A percentile compares a stretch with the other conserved stretches of the same genome.
phyloP scores from a whole-genome alignment of 2,888 invertebrate species.

The Tigriopus californicus region DNA sequence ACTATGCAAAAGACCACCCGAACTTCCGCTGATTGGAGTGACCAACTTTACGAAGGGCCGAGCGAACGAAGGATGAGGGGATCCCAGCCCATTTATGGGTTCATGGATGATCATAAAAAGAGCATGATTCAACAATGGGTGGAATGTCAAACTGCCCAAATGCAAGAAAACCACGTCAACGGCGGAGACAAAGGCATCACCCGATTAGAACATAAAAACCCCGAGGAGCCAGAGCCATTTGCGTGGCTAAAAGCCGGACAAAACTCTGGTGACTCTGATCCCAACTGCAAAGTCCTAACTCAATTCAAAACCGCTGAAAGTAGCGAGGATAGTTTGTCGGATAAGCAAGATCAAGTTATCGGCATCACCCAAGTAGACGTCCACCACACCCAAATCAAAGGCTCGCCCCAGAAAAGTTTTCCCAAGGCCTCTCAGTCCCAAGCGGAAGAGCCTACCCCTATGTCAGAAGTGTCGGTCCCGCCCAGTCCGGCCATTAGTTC shows the following conservation, averaged over 20 bases:
- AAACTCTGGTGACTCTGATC: conserved; percentile 25
- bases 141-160: conserved; percentile 52
- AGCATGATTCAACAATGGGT: conserved; percentile 85
- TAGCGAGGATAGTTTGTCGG: conserved; percentile 25
- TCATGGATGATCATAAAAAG: conserved; percentile 78
- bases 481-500: too few relatives aligned
- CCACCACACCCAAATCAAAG: neutral
- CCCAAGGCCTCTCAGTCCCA: neutral
- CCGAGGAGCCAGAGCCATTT: conserved; percentile 17
- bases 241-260: neutral
- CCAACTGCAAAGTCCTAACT: conserved; percentile 36
- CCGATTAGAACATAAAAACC: neutral
- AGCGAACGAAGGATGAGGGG: too few relatives aligned
- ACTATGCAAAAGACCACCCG: neutral
- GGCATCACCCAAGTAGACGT: neutral
- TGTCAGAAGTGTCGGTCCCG: too few relatives aligned
- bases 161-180: neutral
- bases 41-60: too few relatives aligned
- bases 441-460: too few relatives aligned
- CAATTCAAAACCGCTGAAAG: conserved; percentile 41
- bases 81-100: conserved; percentile 40
- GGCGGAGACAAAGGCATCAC: conserved; percentile 16
- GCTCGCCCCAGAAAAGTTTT: neutral
- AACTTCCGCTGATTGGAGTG: too few relatives aligned
- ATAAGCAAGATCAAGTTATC: conserved; percentile 9